A percentile compares a stretch with the other conserved stretches of the same genome.
Evolutionary conservation across 2,888 invertebrate species (phyloP).

Genomic region (Mimas tiliae): DNA sequence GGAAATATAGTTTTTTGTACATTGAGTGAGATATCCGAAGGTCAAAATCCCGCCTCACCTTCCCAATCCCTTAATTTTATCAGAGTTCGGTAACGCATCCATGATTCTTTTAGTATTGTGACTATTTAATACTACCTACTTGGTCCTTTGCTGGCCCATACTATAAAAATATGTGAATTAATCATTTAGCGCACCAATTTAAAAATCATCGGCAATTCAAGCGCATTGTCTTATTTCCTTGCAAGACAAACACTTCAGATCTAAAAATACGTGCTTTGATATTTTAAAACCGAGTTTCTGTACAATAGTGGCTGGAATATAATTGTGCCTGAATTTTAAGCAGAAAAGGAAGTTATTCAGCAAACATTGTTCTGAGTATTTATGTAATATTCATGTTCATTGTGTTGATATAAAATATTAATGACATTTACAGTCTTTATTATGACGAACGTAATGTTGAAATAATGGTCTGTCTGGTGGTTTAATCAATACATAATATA

Average conservation of each 20-base stretch:
- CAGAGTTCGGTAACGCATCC: too few relatives aligned
- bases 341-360: conserved; percentile 19
- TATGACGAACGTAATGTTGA: background rate
- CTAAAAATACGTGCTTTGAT: conserved; percentile 7
- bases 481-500: too few relatives aligned
- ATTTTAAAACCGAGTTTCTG: background rate
- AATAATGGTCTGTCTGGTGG: background rate
- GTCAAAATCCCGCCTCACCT: too few relatives aligned
- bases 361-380: conserved; percentile 19
- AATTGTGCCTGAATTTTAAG: conserved; percentile 19
- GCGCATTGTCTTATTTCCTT: background rate
- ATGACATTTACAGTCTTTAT: conserved; percentile 43
- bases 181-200: background rate
- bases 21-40: too few relatives aligned
- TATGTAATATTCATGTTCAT: conserved; percentile 25
- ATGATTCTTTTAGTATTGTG: too few relatives aligned
- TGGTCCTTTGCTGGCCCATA: too few relatives aligned
- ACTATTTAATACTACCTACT: too few relatives aligned
- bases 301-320: conserved; percentile 1
- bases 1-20: too few relatives aligned
- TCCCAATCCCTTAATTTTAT: too few relatives aligned
- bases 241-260: background rate
- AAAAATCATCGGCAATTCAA: conserved; percentile 1
- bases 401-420: conserved; percentile 15
- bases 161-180: background rate